phyloP scores from a whole-genome alignment of 2,888 invertebrate species.

The Plagodis dolabraria region DNA sequence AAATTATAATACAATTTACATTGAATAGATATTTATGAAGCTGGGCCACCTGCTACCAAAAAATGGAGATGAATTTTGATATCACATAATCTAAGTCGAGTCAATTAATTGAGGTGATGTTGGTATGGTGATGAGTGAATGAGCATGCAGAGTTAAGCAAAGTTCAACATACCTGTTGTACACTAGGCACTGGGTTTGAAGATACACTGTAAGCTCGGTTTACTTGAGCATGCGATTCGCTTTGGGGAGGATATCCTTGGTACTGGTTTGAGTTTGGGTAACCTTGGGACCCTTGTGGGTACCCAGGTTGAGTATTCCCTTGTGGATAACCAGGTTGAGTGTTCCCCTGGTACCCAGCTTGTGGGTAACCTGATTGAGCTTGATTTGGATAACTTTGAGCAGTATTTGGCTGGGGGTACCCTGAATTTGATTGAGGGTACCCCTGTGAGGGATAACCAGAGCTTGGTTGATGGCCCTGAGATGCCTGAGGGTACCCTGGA shows the following conservation, averaged over 20 bases:
- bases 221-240: constrained; percentile 51
- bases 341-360: constrained; percentile 41
- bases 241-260: constrained; percentile 58
- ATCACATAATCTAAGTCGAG: background rate
- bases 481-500: constrained; percentile 67
- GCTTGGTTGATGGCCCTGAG: constrained; percentile 49
- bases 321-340: constrained; percentile 39
- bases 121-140: background rate
- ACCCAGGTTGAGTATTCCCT: constrained; percentile 35
- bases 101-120: background rate
- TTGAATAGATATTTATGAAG: too few species aligned
- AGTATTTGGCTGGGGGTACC: constrained; percentile 48
- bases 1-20: too few species aligned
- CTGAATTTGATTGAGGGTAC: constrained; percentile 48
- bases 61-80: too few species aligned
- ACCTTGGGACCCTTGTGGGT: background rate
- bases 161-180: constrained; percentile 65
- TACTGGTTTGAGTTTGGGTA: constrained; percentile 58
- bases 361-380: constrained; percentile 44
- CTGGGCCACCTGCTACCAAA: too few species aligned
- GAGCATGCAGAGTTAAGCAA: constrained; percentile 25
- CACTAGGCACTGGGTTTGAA: constrained; percentile 51
- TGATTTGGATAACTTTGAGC: constrained; percentile 42
- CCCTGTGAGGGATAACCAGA: constrained; percentile 43
- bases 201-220: constrained; percentile 59